Conservation (phyloP, 2,113 vertebrate species). For the Zosterops lateralis region DNA sequence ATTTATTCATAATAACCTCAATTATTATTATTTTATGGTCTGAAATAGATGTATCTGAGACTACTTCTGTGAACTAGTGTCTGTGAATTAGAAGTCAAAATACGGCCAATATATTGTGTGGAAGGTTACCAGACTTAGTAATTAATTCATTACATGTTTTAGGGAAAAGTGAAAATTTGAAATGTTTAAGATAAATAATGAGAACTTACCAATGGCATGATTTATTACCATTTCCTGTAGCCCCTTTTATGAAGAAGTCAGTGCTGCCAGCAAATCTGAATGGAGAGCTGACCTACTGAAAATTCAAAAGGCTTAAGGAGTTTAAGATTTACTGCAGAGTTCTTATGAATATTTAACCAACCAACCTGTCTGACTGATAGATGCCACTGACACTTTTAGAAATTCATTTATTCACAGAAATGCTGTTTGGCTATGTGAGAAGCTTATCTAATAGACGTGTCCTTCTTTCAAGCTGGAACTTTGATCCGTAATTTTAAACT, state of each 20-base stretch:
- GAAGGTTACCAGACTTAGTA: not conserved
- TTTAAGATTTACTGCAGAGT: not conserved
- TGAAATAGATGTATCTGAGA: not conserved
- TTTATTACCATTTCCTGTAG: not conserved
- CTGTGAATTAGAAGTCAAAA: not conserved
- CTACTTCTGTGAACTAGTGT: not conserved
- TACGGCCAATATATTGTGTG: not conserved
- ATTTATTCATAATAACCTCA: not conserved
- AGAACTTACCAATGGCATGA: not conserved
- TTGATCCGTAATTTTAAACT: not conserved
- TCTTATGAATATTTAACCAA: not conserved
- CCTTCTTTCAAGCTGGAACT: not conserved
- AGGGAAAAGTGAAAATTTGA: not conserved
- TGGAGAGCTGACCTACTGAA: not conserved
- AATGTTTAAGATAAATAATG: not conserved
- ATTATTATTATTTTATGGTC: not conserved
- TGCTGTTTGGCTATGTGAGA: not conserved
- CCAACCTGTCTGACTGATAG: not conserved
- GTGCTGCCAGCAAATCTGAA: not conserved
- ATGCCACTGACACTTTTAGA: not conserved
- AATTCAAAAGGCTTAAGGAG: not conserved
- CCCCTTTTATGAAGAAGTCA: not conserved
- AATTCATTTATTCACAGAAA: conserved; percentile 8
- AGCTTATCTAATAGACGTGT: not conserved
- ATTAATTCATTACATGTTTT: not conserved